Evolutionary conservation across 2,113 vertebrate genomes (phyloP), one percentile per base, ranked within the genome.

Genomic region (Bambusicola thoracicus): DNA sequence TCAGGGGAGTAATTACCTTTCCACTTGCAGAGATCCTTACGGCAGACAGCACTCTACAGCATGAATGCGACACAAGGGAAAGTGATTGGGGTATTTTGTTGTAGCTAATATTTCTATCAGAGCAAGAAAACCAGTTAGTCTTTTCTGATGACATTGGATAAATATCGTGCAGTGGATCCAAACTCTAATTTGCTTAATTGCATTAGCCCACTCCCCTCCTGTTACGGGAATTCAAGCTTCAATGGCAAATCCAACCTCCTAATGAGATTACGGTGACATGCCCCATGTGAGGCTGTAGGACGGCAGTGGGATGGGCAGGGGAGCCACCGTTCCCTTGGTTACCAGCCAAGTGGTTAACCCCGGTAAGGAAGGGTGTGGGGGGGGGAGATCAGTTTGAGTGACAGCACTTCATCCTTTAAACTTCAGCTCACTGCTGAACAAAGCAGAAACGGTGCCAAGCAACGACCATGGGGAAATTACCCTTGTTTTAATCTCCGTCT

Each of bases 191-290:
- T 83, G 88, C 41, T 44, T 87, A 92, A 96, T 83, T 85, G 48
- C 92, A 95, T 97, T 97, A 97, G 95, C 76, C 81, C 88, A 94
- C 86, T 74, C 70, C 89, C 67, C 87, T 92, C 83, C 72, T 78
- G 89, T 49, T 75, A 75, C 16, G 92, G 95, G 94, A 95, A 72
- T 90, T 53, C 21, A 93, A 81, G 92, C 75, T 95, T 92, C 97
- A 95, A 94, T 84, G 94, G 95, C 82, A 94, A 96, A 95, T 67
- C 87, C 93, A 83, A 59, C 87, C 86, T 75, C 72, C 58, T 85
- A 95, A 92, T 58, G 89, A 90, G 94, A 97, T 95, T 95, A 94
- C 5, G 78, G 84, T 48, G 82, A 40, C 0, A 18, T 58, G 91
- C 90, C 74, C 90, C 63, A 30, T 24, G 84, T 55, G 82, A 53